Evolutionary conservation across 2,888 invertebrate species (phyloP), one percentile per base, ranked within the genome.

Genomic region (Halictus ligatus): DNA sequence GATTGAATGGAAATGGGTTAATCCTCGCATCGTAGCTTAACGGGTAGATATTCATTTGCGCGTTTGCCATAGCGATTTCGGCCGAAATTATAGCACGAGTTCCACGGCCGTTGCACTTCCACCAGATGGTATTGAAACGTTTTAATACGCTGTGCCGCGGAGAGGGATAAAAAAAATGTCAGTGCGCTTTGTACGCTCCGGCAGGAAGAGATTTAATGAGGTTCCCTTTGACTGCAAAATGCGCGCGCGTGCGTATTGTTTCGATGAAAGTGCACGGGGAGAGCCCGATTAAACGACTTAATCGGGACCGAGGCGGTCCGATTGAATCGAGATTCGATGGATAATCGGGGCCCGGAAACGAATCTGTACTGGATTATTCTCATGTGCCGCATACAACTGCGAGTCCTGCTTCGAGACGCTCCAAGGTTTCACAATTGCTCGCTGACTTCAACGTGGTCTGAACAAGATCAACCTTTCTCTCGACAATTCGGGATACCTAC

Each of bases 201-300:
- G 43, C 69, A 69, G 77, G 69, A 78, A 78, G 40, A 78, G 77
- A 67, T 78, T 78, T 69, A 78, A 78, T 78, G 77, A 69, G 77
- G 54, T 67, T 67, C 77, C 67, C 77, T 77, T 77, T 77, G 77
- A 77, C 77, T 77, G 77, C n/a, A 67, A 77, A 67, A 77, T 67
- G 67, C 67, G 54, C 54, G 67, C 76, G n/a, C 35, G 67, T 35
- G 48, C 64, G 77, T 67, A 77, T 77, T 64, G 67, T 40, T n/a
- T 64, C 77, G 77, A 77, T 69, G 40, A 69, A 25, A 54, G 54
- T 46, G 67, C 77, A 15, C 25, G 12, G 69, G 50, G 67, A 69
- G 69, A 78, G 69, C 69, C 69, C 69, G 69, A 54, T 78, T 78
- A 76, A 64, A 29, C 76, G 76, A 76, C 64, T 76, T 60, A 64